Conservation (phyloP, 2,797 vertebrate genomes). For the Halcyon smyrnensis region DNA sequence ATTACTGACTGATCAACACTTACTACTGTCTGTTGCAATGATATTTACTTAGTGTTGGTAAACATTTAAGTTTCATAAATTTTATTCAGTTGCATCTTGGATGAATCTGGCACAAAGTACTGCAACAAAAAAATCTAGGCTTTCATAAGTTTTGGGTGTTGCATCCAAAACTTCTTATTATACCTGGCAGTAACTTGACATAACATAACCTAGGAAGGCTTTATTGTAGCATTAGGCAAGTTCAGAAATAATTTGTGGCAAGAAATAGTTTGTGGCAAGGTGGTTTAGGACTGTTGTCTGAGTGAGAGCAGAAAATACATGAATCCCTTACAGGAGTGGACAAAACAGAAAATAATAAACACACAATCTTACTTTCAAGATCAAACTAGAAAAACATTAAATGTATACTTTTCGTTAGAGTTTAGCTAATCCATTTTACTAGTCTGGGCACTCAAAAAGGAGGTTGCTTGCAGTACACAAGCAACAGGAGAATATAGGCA, state of each 20-base stretch:
- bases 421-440: constrained; percentile 21
- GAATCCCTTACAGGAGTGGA: background rate
- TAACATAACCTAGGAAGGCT: background rate
- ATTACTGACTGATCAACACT: background rate
- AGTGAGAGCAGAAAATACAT: background rate
- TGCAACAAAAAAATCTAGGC: constrained; percentile 20
- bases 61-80: constrained; percentile 25
- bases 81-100: background rate
- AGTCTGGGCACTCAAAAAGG: background rate
- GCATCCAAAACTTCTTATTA: constrained; percentile 3
- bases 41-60: constrained; percentile 15
- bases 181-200: background rate
- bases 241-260: constrained; percentile 10
- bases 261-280: background rate
- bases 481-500: constrained; percentile 33
- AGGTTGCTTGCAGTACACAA: constrained; percentile 5
- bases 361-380: background rate
- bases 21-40: background rate
- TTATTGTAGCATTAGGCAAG: constrained; percentile 19
- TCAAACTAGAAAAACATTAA: background rate
- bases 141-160: background rate
- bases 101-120: constrained; percentile 9
- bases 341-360: background rate
- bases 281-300: background rate
- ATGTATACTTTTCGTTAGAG: background rate